phyloP scores from a whole-genome alignment of 2,113 vertebrate genomes.

The Ochotona princeps region DNA sequence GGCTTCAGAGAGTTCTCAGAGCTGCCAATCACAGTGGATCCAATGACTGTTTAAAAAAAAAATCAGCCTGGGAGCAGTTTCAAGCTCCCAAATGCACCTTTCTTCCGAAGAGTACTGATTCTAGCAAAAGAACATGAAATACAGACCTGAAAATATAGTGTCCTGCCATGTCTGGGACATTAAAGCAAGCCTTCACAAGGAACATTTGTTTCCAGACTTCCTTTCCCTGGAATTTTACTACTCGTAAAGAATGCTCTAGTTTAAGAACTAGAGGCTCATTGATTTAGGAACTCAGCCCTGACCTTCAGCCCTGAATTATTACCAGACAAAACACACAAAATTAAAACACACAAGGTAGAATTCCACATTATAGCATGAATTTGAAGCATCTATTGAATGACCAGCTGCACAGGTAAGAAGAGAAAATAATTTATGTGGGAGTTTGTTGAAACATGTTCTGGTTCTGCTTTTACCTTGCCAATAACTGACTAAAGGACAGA shows the following conservation, averaged over 20 bases:
- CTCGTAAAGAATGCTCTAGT: neutral
- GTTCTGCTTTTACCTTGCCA: neutral
- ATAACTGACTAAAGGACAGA: neutral
- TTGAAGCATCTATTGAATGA: conserved; percentile 12
- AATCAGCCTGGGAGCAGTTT: conserved; percentile 25
- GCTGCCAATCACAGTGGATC: neutral
- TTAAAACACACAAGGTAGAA: neutral
- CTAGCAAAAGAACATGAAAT: neutral
- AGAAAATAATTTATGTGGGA: neutral
- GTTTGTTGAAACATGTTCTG: neutral
- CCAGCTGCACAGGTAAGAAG: neutral
- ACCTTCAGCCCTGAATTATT: neutral
- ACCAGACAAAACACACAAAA: neutral
- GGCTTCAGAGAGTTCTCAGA: conserved; percentile 47
- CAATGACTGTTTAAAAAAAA: conserved; percentile 45
- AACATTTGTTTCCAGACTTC: conserved; percentile 21
- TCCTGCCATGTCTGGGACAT: neutral
- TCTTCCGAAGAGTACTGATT: conserved; percentile 30
- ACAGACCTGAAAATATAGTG: neutral
- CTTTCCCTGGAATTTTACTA: neutral
- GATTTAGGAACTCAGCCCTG: neutral
- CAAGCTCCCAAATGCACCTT: conserved; percentile 9
- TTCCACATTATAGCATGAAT: neutral
- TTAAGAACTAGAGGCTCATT: neutral
- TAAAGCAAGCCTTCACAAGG: neutral